Evolutionary conservation across 2,113 vertebrate genomes (phyloP).

Genomic region (Dunckerocampus dactyliophorus): DNA sequence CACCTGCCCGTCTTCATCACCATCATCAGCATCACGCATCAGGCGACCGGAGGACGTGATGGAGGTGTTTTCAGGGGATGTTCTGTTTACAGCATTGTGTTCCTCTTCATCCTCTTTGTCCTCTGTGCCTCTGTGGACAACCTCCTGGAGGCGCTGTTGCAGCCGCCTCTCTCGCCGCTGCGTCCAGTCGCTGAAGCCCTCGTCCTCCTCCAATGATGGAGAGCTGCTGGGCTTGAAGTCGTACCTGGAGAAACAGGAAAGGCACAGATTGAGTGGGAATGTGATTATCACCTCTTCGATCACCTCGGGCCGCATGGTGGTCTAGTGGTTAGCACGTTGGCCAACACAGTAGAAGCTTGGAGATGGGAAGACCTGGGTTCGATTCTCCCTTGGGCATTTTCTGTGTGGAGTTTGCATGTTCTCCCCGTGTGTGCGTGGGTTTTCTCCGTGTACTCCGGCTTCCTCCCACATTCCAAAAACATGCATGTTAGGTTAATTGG

Average conservation of each 20-base stretch:
- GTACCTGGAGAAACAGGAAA: slow-evolving; percentile 47
- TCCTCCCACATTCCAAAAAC: too few species aligned
- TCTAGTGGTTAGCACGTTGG: too few species aligned
- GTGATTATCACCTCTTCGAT: too few species aligned
- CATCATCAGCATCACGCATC: slow-evolving; percentile 37
- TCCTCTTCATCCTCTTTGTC: slow-evolving; percentile 37
- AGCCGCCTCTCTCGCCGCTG: slow-evolving; percentile 77
- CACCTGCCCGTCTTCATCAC: slow-evolving; percentile 17
- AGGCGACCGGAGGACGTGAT: slow-evolving; percentile 8
- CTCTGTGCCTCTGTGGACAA: slow-evolving; percentile 35
- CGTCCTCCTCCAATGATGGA: slow-evolving; percentile 83
- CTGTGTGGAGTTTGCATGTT: too few species aligned
- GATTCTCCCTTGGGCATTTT: too few species aligned
- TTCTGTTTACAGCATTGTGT: slow-evolving; percentile 3
- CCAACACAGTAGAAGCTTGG: too few species aligned
- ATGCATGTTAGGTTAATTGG: too few species aligned
- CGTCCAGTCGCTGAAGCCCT: slow-evolving; percentile 93
- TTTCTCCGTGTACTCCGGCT: too few species aligned
- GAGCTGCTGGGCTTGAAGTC: slow-evolving; percentile 66
- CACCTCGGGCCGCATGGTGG: too few species aligned
- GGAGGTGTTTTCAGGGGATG: background rate
- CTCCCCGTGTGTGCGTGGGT: too few species aligned
- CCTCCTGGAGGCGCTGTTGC: slow-evolving; percentile 63
- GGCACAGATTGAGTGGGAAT: background rate
- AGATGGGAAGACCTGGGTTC: too few species aligned